phyloP scores from a whole-genome alignment of 2,113 vertebrate genomes.

The Callipepla squamata region DNA sequence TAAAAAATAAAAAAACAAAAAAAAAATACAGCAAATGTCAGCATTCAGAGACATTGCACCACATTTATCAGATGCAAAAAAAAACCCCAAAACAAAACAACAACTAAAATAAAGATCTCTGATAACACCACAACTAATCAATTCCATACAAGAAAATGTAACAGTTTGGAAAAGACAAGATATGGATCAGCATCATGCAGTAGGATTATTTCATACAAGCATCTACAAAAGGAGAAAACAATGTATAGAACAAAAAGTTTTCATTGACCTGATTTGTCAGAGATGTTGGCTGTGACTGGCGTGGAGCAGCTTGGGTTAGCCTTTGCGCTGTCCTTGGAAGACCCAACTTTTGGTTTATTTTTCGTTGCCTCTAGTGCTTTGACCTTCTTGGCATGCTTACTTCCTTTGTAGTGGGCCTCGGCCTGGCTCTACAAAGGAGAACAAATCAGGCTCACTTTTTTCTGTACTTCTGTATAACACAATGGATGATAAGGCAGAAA shows the following conservation, averaged over 20 bases:
- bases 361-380: slow-evolving; percentile 97
- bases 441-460: slow-evolving; percentile 89
- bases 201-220: slow-evolving; percentile 24
- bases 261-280: slow-evolving; percentile 90
- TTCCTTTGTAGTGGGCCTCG: slow-evolving; percentile 98
- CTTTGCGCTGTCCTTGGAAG: slow-evolving; percentile 87
- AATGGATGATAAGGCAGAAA: slow-evolving; percentile 72
- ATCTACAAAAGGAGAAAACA: slow-evolving; percentile 44
- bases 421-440: slow-evolving; percentile 97
- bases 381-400: slow-evolving; percentile 98
- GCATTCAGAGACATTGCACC: not conserved
- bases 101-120: not conserved
- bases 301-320: slow-evolving; percentile 80
- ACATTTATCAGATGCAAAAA: not conserved
- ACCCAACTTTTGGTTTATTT: slow-evolving; percentile 87
- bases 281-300: slow-evolving; percentile 79
- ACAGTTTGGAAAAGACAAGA: slow-evolving; percentile 47
- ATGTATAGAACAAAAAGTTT: slow-evolving; percentile 79
- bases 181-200: slow-evolving; percentile 52
- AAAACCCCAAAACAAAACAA: not conserved
- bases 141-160: slow-evolving; percentile 41
- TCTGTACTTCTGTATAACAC: slow-evolving; percentile 71
- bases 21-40: not conserved
- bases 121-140: slow-evolving; percentile 34
- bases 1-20: not conserved